Percentiles rank a stretch among this genome's conserved stretches.
Conservation (phyloP, 1,140 invertebrate species). For the Zelostemma sp. region DNA sequence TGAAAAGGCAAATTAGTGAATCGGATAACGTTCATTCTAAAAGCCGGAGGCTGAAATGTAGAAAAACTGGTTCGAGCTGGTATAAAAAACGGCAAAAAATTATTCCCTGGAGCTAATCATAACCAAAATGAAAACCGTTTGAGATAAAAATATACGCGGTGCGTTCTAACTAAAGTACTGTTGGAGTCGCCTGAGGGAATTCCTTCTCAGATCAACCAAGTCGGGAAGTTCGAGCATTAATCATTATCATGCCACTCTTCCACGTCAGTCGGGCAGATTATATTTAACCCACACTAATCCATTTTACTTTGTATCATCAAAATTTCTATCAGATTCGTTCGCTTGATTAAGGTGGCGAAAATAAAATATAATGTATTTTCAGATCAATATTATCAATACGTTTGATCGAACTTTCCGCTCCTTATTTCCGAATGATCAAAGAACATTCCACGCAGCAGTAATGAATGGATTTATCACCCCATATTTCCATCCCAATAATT, state of each 20-base stretch:
- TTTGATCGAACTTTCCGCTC: too few species aligned
- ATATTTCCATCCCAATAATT: too few species aligned
- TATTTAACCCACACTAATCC: constrained; percentile 25
- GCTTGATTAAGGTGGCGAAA: too few species aligned
- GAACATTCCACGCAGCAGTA: too few species aligned
- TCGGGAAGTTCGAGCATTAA: constrained; percentile 38
- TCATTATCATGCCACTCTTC: constrained; percentile 41
- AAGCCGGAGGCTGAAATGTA: constrained; percentile 22
- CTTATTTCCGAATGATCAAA: too few species aligned
- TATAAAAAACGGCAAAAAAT: constrained; percentile 33
- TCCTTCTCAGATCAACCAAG: constrained; percentile 22
- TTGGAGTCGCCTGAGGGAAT: constrained; percentile 20
- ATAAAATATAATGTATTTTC: background rate
- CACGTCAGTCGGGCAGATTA: constrained; percentile 46
- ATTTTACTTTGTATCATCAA: constrained; percentile 18
- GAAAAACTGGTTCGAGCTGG: constrained; percentile 17
- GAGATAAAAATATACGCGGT: constrained; percentile 39
- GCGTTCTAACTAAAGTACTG: constrained; percentile 33
- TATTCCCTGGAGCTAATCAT: constrained; percentile 35
- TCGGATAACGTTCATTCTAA: constrained; percentile 23
- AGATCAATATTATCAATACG: background rate
- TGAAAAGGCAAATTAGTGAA: constrained; percentile 34
- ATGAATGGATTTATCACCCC: too few species aligned
- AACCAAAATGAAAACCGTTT: constrained; percentile 26
- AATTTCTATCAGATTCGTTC: background rate